These are phyloP conservation scores for Pomatorhinus ruficollis DNA, from an alignment of 2,113 vertebrate species.

Conservation along the genomic window DNA sequence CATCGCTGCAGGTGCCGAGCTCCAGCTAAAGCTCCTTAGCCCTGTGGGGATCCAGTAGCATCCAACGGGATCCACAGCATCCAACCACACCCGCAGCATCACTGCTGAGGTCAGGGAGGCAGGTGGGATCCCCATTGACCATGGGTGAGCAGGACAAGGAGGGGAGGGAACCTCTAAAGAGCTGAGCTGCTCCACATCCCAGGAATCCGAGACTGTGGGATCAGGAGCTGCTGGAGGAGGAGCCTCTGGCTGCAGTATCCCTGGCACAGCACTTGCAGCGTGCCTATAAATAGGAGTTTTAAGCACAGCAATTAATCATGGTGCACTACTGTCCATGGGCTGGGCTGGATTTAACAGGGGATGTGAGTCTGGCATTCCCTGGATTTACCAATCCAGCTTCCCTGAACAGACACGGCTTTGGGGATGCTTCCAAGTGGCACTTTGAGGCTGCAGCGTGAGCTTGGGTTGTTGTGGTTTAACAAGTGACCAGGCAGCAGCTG, in stretches of 20 bases:
- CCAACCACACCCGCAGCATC: background rate
- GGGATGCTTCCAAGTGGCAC: background rate
- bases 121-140: fast-evolving
- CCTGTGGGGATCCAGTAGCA: fast-evolving
- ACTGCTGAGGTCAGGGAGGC: background rate
- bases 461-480: background rate
- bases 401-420: fast-evolving
- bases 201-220: background rate
- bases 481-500: background rate
- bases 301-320: slow-evolving; percentile 27
- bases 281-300: slow-evolving; percentile 47
- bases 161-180: background rate
- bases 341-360: background rate
- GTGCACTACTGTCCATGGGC: background rate
- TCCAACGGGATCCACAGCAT: fast-evolving
- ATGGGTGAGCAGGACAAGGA: fast-evolving
- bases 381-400: background rate
- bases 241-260: background rate
- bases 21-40: background rate
- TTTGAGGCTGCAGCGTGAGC: background rate
- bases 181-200: background rate
- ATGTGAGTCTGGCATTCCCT: background rate
- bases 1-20: fast-evolving
- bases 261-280: background rate
- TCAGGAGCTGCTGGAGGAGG: background rate